Conservation (phyloP, 2,113 vertebrate species). For the Myiozetetes cayanensis region DNA sequence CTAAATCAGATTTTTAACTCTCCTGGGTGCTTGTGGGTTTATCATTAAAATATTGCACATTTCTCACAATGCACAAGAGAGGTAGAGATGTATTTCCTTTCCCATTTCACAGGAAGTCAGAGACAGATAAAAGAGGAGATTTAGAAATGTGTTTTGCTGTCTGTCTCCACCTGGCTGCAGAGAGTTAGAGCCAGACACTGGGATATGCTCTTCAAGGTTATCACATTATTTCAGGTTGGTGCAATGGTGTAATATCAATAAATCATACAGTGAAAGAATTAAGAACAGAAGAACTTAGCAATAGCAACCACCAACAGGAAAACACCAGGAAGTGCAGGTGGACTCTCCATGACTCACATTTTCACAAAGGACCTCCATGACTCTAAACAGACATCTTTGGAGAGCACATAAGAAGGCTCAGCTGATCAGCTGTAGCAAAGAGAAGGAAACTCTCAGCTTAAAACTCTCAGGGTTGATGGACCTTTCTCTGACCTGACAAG, state of each 20-base stretch:
- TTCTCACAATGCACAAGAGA: not conserved
- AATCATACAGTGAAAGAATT: not conserved
- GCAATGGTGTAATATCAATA: not conserved
- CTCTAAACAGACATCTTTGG: not conserved
- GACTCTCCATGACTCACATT: not conserved
- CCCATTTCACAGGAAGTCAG: not conserved
- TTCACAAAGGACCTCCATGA: not conserved
- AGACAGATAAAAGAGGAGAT: not conserved
- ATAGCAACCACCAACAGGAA: not conserved
- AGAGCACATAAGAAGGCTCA: accelerated
- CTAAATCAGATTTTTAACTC: not conserved
- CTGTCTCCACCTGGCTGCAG: not conserved
- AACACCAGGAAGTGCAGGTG: not conserved
- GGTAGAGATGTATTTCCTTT: not conserved
- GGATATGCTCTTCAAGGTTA: not conserved
- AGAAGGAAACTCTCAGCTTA: not conserved
- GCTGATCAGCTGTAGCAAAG: not conserved
- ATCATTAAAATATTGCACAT: not conserved
- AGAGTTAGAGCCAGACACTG: not conserved
- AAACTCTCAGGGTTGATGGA: not conserved
- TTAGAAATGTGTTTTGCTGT: not conserved
- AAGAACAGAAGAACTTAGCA: not conserved
- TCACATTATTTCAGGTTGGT: not conserved
- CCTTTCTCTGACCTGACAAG: not conserved
- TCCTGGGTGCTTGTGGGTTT: not conserved